These are phyloP conservation scores for Ispidina picta DNA, from an alignment of 2,797 vertebrate species.

Conservation along the genomic window DNA sequence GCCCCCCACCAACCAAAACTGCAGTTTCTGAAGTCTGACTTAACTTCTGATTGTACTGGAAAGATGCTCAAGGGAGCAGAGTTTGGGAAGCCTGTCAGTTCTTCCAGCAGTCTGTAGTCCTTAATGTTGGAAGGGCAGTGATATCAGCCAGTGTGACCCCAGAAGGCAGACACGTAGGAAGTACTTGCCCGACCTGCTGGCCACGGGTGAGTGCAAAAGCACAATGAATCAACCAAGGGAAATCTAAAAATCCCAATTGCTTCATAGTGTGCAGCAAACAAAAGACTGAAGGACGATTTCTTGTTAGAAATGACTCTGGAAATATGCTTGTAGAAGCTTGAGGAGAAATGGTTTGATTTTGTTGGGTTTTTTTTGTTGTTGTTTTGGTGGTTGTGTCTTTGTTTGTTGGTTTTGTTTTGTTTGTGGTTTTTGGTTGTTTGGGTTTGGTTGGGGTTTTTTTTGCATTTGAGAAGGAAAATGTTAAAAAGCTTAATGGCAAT, in stretches of 20 bases:
- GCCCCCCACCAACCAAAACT: background rate
- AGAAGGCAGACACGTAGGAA: constrained; percentile 2
- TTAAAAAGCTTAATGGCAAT: background rate
- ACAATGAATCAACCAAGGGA: constrained; percentile 8
- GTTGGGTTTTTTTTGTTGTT: too few relatives aligned
- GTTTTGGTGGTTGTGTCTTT: background rate
- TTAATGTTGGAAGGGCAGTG: background rate
- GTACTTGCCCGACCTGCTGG: constrained; percentile 16
- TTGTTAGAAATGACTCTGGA: background rate
- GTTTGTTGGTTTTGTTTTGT: background rate
- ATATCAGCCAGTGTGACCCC: constrained; percentile 1
- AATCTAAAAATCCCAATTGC: constrained; percentile 12
- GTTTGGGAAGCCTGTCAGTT: background rate
- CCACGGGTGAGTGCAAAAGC: background rate
- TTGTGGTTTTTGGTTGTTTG: too few relatives aligned
- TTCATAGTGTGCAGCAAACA: background rate
- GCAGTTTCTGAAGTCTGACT: background rate
- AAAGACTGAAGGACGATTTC: background rate
- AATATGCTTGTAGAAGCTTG: background rate
- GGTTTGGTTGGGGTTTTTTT: background rate
- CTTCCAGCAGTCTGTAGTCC: background rate
- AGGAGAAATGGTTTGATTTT: background rate
- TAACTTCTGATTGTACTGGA: background rate
- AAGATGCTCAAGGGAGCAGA: background rate
- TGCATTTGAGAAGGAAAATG: background rate